These are phyloP conservation scores for Meriones unguiculatus DNA, from an alignment of 2,113 vertebrate genomes.

Conservation along the genomic window DNA sequence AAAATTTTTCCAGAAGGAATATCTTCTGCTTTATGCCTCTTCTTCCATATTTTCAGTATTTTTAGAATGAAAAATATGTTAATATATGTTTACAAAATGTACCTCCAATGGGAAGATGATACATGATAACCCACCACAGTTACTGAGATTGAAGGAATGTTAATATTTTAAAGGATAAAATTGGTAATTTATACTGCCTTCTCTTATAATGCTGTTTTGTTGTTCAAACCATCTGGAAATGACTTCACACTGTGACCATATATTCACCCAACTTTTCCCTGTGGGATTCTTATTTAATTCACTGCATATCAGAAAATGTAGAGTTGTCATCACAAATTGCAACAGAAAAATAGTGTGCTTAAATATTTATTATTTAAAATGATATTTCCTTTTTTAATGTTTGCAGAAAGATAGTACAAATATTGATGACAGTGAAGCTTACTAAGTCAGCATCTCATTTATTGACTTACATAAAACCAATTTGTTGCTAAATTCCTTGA, in stretches of 20 bases:
- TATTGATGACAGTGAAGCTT: background rate
- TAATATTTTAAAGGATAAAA: conserved; percentile 44
- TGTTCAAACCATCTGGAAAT: conserved; percentile 60
- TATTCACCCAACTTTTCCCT: conserved; percentile 65
- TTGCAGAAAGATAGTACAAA: background rate
- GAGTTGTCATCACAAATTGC: conserved; percentile 60
- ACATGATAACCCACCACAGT: background rate
- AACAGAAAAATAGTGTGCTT: background rate
- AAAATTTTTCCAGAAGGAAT: background rate
- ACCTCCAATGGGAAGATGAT: background rate
- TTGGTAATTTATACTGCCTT: conserved; percentile 43
- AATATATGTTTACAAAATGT: background rate
- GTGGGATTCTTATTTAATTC: conserved; percentile 67
- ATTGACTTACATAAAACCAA: conserved; percentile 44
- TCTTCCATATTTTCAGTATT: background rate
- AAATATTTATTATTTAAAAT: background rate
- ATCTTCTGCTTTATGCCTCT: background rate
- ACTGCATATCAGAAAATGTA: conserved; percentile 36
- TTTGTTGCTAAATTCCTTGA: conserved; percentile 26
- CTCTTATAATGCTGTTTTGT: conserved; percentile 58
- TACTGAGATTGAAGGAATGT: background rate
- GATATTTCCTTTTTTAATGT: background rate
- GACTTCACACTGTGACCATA: conserved; percentile 76
- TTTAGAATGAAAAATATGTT: background rate
- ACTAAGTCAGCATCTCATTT: background rate